Conservation (phyloP, 2,888 invertebrate species). For the Conops quadrifasciatus region DNA sequence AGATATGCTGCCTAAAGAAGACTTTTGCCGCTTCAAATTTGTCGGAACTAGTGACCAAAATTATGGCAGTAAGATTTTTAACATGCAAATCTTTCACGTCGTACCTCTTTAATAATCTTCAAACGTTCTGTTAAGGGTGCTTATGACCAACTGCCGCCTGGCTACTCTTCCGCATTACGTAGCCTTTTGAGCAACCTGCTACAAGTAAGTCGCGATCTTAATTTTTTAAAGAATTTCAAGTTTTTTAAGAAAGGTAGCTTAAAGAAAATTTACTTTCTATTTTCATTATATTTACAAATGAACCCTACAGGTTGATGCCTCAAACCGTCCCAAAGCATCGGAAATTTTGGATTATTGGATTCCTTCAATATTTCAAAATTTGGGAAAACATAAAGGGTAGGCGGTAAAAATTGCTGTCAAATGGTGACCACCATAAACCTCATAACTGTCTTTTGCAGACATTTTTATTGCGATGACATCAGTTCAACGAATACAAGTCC, state of each 20-base stretch:
- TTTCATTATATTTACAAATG: not conserved
- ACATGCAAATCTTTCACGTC: not conserved
- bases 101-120: not conserved
- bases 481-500: constrained; percentile 37
- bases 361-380: constrained; percentile 65
- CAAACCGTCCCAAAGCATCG: constrained; percentile 71
- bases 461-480: constrained; percentile 58
- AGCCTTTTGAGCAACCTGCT: constrained; percentile 72
- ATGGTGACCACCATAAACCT: not conserved
- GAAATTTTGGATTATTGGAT: constrained; percentile 69
- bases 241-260: not conserved
- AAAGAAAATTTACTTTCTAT: not conserved
- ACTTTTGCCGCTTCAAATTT: constrained; percentile 79
- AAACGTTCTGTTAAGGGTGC: constrained; percentile 67
- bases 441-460: constrained; percentile 44
- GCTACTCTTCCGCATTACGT: constrained; percentile 72
- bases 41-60: constrained; percentile 77
- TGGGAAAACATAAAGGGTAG: constrained; percentile 63
- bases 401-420: no score
- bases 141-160: constrained; percentile 73
- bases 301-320: constrained; percentile 67
- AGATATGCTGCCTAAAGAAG: constrained; percentile 76
- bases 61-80: constrained; percentile 70
- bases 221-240: not conserved
- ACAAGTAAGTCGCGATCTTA: constrained; percentile 58